Evolutionary conservation across 1,140 invertebrate genomes (phyloP).

Genomic region (Acromyrmex echinatior): DNA sequence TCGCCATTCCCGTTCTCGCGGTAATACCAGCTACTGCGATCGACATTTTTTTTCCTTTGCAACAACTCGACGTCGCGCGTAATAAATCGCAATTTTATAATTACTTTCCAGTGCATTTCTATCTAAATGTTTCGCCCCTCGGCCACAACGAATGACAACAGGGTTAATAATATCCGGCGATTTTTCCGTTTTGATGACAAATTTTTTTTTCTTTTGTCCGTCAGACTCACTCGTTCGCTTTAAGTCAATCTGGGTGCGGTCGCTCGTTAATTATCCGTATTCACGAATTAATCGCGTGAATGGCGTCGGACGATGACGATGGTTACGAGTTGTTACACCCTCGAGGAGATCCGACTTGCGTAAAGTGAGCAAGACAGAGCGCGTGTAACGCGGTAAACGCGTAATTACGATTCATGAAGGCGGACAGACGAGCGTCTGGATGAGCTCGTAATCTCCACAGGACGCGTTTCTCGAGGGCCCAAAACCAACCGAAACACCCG

Average conservation of each 20-base stretch:
- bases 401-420: conserved; percentile 84
- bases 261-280: conserved; percentile 32
- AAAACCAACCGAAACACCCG: conserved; percentile 67
- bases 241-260: not conserved
- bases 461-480: conserved; percentile 66
- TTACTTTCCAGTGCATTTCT: conserved; percentile 29
- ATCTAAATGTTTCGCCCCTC: not conserved
- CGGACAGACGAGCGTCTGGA: conserved; percentile 70
- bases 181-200: conserved; percentile 24
- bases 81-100: conserved; percentile 44
- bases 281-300: conserved; percentile 34
- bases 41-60: conserved; percentile 17
- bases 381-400: conserved; percentile 73
- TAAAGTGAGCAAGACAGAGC: conserved; percentile 4
- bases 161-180: not conserved
- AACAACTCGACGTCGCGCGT: conserved; percentile 14
- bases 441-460: conserved; percentile 70
- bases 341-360: conserved; percentile 10
- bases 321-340: conserved; percentile 15
- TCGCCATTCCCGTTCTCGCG: conserved; percentile 42
- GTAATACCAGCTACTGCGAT: conserved; percentile 23
- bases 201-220: not conserved
- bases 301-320: not conserved
- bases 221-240: not conserved
- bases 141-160: conserved; percentile 3